Evolutionary conservation across 64 coral and sea anemone genomes (phyloP).

Genomic region (Pocillopora damicornis): DNA sequence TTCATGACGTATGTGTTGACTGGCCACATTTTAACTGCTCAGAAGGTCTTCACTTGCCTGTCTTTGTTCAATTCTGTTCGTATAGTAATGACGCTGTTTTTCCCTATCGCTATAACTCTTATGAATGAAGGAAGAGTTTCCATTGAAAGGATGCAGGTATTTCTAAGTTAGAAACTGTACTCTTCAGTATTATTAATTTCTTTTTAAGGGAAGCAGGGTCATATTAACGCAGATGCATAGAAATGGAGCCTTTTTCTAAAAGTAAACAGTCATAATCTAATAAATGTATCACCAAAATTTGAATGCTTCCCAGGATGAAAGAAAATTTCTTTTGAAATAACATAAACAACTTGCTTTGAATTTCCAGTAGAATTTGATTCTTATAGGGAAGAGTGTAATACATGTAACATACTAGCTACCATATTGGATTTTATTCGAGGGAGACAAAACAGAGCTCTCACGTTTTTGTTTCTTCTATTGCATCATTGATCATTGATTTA

Average conservation of each 20-base stretch:
- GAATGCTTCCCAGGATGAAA: no score
- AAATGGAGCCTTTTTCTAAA: not conserved
- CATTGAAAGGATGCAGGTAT: conserved; percentile 78
- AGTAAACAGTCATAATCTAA: no score
- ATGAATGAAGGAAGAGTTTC: conserved; percentile 90
- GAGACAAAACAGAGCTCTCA: no score
- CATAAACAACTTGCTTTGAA: no score
- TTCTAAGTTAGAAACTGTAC: not conserved
- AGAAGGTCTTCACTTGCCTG: conserved; percentile 82
- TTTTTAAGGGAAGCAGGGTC: not conserved
- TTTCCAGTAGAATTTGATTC: no score
- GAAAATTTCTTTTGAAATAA: no score
- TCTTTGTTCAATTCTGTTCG: conserved; percentile 81
- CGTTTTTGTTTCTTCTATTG: no score
- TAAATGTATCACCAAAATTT: no score
- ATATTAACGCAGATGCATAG: not conserved
- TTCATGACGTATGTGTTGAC: conserved; percentile 81
- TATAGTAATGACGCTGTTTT: conserved; percentile 80
- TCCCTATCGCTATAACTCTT: conserved; percentile 71
- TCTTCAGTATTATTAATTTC: not conserved
- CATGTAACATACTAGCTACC: no score
- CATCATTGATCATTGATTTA: no score
- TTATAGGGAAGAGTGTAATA: no score
- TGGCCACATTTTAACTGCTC: conserved; percentile 68
- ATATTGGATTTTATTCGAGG: no score